Base-by-base conservation (phyloP, 2,113 vertebrate genomes). In the Larimichthys polyactis region DNA sequence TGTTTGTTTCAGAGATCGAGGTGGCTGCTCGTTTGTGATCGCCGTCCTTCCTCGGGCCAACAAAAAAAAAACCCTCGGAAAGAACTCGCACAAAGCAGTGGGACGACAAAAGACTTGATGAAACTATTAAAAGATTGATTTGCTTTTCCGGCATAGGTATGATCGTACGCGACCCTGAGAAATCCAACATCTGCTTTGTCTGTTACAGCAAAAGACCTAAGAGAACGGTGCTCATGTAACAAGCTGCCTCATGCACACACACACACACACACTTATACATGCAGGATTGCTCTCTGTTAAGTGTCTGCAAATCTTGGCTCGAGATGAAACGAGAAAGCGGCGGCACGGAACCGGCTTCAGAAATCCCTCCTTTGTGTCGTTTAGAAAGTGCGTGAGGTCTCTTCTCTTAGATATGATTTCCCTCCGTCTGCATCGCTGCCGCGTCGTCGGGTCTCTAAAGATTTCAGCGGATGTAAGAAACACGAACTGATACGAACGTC, bases 1-100 rank as follows among this genome's bases (percentile, higher is more conserved):
- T 72, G 73, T 85, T 73, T 51, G 49, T 84, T 83, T 73, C 55
- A 59, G 78, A 68, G 67, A 40, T 57, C 36, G 44, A 55, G 57
- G 65, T 67, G 58, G 58, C 73, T 48, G 62, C 52, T 82, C 52
- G 15, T 57, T 75, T 64, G 22, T 17, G 44, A 57, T 46, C 19
- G 11, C 14, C 11, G 24, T 16, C 24, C 43, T 46, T 84, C 66
- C 54, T 44, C 51, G 11, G 46, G 3, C 27, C 17, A 15, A 48
- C 9, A 36, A 71, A n/a, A n/a, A n/a, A n/a, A n/a, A n/a, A 63
- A 40, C 9, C 7, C 29, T 29, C 8, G 4, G 52, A 57, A 65
- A 52, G 48, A 11, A 19, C 16, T 24, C 0, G 2, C 24, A n/a
- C n/a, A n/a, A n/a, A n/a, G n/a, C n/a, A 51, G n/a, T 2, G 17